Evolutionary conservation across 1,140 invertebrate species (phyloP), one percentile per base, ranked within the genome.

Genomic region (Prorops nasuta): DNA sequence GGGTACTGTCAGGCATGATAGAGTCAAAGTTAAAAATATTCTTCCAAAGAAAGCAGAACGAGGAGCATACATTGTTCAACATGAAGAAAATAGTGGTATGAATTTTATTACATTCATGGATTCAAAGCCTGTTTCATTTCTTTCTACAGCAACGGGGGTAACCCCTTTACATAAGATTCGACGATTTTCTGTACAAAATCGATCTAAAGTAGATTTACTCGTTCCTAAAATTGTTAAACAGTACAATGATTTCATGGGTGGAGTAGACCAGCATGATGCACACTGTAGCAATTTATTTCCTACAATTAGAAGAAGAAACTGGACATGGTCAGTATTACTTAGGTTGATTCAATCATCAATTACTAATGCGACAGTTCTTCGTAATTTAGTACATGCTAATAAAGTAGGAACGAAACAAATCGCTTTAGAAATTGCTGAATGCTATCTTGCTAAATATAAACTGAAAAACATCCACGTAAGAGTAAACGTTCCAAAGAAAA

Each of bases 211-310:
- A 24, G 10, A 14, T 43, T 43, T 28, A 43, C 41, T 20, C 6
- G 15, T 43, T 16, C 41, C 41, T 22, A 8, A 15, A 28, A 21
- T 20, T 15, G 15, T 43, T 20, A 28, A 28, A 18, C 15, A 43
- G 14, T 24, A 43, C 20, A n/a, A n/a, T n/a, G n/a, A n/a, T n/a
- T n/a, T n/a, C n/a, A 31, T 51, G 49, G 49, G 49, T 44, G 44
- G 44, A 19, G 49, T 51, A 6, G 43, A 51, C 37, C 32, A 36
- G 8, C 49, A 51, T 24, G 43, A 45, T 37, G 36, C 22, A 15
- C 49, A 49, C 47, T 58, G 56, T 41, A 58, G 44, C 21, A 48
- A 58, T 51, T 36, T 54, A 21, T 20, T 48, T 10, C 51, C 48
- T 14, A 32, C 37, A 31, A 54, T 58, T 34, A 42, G 48, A 47